Conservation (phyloP, 2,113 vertebrate genomes). For the Ophiodon elongatus region DNA sequence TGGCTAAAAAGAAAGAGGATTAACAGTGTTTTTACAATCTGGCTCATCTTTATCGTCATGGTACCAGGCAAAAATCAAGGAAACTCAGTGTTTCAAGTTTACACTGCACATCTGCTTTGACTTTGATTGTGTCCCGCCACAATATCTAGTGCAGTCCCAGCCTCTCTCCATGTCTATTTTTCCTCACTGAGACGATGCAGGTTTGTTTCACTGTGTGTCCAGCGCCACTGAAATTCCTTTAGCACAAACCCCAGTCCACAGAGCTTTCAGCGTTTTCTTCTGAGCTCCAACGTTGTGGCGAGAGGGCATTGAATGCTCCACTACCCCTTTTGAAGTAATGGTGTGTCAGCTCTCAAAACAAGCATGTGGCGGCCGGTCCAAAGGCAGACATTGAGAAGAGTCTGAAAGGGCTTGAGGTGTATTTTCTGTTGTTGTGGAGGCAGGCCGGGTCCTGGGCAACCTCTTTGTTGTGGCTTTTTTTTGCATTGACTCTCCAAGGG, state of each 20-base stretch:
- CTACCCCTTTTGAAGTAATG: not conserved
- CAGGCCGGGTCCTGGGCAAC: constrained; percentile 29
- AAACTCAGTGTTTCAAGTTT: not conserved
- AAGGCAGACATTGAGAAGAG: constrained; percentile 25
- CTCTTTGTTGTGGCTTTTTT: constrained; percentile 66
- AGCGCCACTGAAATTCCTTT: not conserved
- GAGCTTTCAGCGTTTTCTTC: not conserved
- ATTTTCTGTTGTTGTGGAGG: constrained; percentile 26
- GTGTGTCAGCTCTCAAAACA: constrained; percentile 10
- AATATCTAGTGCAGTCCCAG: not conserved
- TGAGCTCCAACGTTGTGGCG: not conserved
- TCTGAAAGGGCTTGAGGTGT: constrained; percentile 35
- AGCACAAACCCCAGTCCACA: not conserved
- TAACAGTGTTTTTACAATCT: constrained; percentile 11
- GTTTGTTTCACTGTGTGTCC: not conserved
- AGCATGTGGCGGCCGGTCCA: constrained; percentile 4
- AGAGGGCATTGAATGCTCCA: not conserved
- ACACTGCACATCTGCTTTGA: not conserved
- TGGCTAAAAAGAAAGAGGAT: constrained; percentile 6
- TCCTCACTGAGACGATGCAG: not conserved
- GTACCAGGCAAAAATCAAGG: not conserved
- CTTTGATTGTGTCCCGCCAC: not conserved
- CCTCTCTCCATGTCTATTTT: not conserved
- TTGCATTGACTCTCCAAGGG: constrained; percentile 77
- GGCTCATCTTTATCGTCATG: not conserved